Conservation (phyloP, 2,113 vertebrate species). For the Prionailurus bengalensis region DNA sequence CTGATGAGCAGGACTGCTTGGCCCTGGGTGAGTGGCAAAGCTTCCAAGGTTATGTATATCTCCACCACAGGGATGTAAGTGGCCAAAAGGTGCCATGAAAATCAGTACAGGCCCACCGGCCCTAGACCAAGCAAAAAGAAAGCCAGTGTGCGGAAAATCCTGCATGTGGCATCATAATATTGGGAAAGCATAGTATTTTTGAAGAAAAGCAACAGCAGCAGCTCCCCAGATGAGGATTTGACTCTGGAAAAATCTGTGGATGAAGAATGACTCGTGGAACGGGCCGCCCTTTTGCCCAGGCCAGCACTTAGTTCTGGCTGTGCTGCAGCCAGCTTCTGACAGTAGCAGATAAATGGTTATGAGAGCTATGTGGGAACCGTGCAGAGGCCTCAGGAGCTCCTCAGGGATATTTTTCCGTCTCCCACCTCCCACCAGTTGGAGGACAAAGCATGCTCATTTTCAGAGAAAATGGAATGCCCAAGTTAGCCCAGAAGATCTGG, state of each 20-base stretch:
- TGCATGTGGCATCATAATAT: not conserved
- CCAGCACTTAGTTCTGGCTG: not conserved
- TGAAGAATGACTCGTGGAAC: accelerated
- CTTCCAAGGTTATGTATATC: not conserved
- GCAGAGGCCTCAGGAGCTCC: not conserved
- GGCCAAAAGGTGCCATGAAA: not conserved
- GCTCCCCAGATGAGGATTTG: not conserved
- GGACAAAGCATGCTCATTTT: not conserved
- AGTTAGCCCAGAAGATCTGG: not conserved
- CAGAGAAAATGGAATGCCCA: not conserved
- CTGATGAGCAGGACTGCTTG: not conserved
- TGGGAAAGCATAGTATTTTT: not conserved
- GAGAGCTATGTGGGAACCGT: not conserved
- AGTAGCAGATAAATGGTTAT: accelerated
- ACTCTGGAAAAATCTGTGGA: not conserved
- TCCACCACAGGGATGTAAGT: not conserved
- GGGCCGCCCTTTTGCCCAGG: not conserved
- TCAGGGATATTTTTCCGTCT: not conserved
- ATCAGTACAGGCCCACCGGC: not conserved
- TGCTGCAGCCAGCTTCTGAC: not conserved
- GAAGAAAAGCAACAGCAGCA: not conserved
- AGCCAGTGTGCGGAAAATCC: not conserved
- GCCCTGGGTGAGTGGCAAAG: not conserved
- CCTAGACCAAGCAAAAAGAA: not conserved
- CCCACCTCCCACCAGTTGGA: not conserved